Base-by-base conservation (phyloP, 2,888 invertebrate species). In the Synanthedon myopaeformis region DNA sequence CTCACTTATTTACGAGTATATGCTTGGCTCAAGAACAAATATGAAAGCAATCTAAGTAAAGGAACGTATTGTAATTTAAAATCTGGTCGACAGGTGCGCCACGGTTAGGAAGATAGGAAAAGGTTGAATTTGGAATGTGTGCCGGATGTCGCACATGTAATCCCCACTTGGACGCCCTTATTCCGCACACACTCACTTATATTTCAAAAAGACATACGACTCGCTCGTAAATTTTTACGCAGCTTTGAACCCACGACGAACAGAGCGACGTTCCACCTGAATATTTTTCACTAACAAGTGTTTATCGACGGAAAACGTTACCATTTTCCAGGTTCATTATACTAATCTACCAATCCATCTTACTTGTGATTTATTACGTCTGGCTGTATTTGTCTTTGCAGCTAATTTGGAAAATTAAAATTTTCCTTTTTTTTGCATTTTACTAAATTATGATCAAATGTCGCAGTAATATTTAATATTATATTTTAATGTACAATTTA, bases 201-300 rank as follows among this genome's bases (percentile, higher is more conserved):
- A 71, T 76, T 72, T 69, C 68, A 59, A 61, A 58, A 70, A 72
- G 54, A 56, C 56, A 53, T 53, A 76, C 70, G 75, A 74, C 70
- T 66, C 60, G 62, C 63, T 68, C 77, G 73, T 79, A 79, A 73
- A 80, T 79, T 76, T 76, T 76, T 73, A 74, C 74, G 69, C 71
- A 70, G 74, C 67, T 79, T 74, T 74, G 70, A 76, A 72, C 70
- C 64, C 59, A 58, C 61, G 61, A 61, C 62, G 57, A 64, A 65
- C 54, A 10, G 59, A 51, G 59, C 61, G 61, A 61, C 62, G 45
- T 45, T 45, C 62, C 61, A 55, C 57, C 59, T 55, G 62, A 69
- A 72, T 69, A 72, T 72, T 74, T 72, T 69, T 63, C 61, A 53
- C 14, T 49, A 49, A 49, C 49, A 23, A 49, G 49, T 49, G 10